Base-by-base conservation (phyloP, 2,113 vertebrate genomes). In the Leptocoma aspasia region DNA sequence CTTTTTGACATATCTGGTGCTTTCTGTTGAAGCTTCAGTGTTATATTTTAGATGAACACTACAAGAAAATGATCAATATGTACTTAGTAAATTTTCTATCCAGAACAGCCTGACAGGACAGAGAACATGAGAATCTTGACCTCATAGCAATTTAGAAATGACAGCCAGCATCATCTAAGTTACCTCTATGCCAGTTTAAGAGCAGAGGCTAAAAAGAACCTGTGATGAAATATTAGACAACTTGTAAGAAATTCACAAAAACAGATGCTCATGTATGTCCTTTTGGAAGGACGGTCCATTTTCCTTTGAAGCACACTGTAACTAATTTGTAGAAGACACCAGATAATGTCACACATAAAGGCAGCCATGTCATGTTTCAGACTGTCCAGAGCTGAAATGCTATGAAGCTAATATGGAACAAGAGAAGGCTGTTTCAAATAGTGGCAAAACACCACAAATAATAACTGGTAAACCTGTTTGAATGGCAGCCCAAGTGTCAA, bases 51-150 rank as follows among this genome's bases (percentile, higher is more conserved):
- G 59, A 70, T 37, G 16, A 80, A 81, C 66, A 20, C 30, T 64
- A 37, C 2, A 4, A 89, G 64, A 95, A 96, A 93, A 86, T 64
- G 7, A 78, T 77, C 82, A 81, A 89, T 83, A 82, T 1, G 4
- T 61, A 64, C 56, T 81, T 68, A 81, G 76, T 44, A 92, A 64
- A 42, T 81, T 96, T 90, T 83, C 69, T 76, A 20, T 84, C 44
- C 80, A 72, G 80, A 94, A 52, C 26, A 69, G n/a, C 12, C 41
- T 81, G 77, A 89, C 65, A 86, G 82, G 61, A 89, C 72, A 84
- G 95, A 92, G 88, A 96, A 96, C 69, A 91, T 4, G 57, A 96
- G 86, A 95, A 73, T 86, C 86, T 95, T 96, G 95, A 96, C 94
- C 93, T 92, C 57, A 1, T 2, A 95, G 82, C 91, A 95, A 97